Evolutionary conservation across 2,113 vertebrate genomes (phyloP), one percentile per base, ranked within the genome.

Genomic region (Craseonycteris thonglongyai): DNA sequence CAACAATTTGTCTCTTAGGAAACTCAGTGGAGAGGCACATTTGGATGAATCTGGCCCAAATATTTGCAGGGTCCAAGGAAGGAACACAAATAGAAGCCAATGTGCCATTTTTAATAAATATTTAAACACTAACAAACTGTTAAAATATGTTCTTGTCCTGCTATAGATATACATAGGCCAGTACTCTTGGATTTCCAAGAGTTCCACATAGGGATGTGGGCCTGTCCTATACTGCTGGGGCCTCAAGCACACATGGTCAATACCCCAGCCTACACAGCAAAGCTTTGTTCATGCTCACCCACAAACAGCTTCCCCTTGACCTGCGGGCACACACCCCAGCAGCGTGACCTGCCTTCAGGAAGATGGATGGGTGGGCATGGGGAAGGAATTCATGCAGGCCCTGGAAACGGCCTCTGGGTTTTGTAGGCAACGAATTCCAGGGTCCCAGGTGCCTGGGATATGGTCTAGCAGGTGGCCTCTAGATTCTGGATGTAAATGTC

Each of bases 61-160:
- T 80, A 51, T 56, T 87, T 91, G 51, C n/a, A 81, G 42, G 42
- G 30, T 45, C 54, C 33, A 63, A 82, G 30, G 61, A 28, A 90
- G 47, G 59, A 75, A 81, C 35, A 82, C 24, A 35, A 86, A 51
- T 33, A 86, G 80, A 86, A 33, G 66, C 24, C 69, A 12, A 30
- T 24, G 24, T 81, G 5, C 61, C 76, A 61, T 28, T 40, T 74
- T 66, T 63, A 38, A 28, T 12, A 91, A 82, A 83, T 75, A 69
- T 49, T 75, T 78, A 16, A 76, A 90, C 59, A 28, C 35, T 90
- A 80, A 42, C 35, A 40, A 61, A 75, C n/a, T 35, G 26, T 88
- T 71, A 78, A 91, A 88, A 78, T 91, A 59, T 88, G 38, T 78
- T 54, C 6, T 66, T 66, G 0, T 75, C 9, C 28, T 65, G n/a